These are phyloP conservation scores for Rutilus rutilus DNA, from an alignment of 2,113 vertebrate species.

Conservation along the genomic window DNA sequence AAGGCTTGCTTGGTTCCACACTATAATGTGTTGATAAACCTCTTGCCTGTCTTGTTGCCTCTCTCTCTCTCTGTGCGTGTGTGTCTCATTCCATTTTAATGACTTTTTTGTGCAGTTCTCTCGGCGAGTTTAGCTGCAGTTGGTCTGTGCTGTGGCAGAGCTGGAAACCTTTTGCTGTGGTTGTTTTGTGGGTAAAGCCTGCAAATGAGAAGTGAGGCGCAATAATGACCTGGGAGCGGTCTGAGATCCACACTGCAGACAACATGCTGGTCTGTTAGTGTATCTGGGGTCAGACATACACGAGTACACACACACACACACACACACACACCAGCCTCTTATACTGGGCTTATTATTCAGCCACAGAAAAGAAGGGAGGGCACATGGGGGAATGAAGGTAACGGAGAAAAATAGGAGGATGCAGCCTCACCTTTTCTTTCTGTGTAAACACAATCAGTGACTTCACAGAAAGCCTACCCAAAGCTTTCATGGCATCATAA, in stretches of 20 bases:
- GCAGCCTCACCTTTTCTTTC: not conserved
- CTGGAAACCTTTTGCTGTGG: constrained; percentile 16
- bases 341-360: constrained; percentile 32
- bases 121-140: constrained; percentile 32
- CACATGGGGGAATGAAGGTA: not conserved
- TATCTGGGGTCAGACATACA: constrained; percentile 1
- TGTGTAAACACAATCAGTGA: not conserved
- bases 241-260: constrained; percentile 32
- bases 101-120: constrained; percentile 39
- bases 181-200: constrained; percentile 53
- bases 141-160: constrained; percentile 35
- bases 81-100: constrained; percentile 36
- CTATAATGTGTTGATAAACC: not conserved
- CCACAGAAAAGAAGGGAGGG: constrained; percentile 22
- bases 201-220: constrained; percentile 58
- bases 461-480: not conserved
- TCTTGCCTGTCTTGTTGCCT: not conserved
- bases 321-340: not conserved
- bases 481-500: not conserved
- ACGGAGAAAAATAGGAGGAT: constrained; percentile 34
- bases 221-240: constrained; percentile 65
- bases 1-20: not conserved
- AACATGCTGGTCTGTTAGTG: constrained; percentile 21
- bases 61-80: not conserved
- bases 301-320: not conserved